Evolutionary conservation across 2,888 invertebrate genomes (phyloP).

Genomic region (Eueremaeus valkanovi): DNA sequence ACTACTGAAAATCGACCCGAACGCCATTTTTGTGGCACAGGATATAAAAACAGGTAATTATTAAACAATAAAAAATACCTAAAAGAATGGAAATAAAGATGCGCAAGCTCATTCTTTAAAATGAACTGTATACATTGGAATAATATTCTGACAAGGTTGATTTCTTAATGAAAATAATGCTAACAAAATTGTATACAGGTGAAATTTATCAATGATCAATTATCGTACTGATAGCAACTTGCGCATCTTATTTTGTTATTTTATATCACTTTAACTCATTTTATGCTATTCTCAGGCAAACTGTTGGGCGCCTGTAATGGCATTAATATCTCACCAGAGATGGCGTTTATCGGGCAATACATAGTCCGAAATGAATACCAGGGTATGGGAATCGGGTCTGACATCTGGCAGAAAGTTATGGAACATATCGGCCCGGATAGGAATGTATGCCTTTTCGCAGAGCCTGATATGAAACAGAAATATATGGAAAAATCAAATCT

Average conservation of each 20-base stretch:
- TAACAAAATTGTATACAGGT: too few relatives aligned
- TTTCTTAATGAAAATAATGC: too few relatives aligned
- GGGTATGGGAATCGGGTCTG: constrained; percentile 42
- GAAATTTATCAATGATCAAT: too few relatives aligned
- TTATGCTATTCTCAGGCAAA: constrained; percentile 18
- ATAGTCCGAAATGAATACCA: constrained; percentile 41
- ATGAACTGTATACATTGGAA: too few relatives aligned
- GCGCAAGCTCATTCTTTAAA: too few relatives aligned
- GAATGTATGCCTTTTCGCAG: constrained; percentile 42
- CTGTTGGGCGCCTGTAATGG: constrained; percentile 36
- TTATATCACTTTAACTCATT: background rate
- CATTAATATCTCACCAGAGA: constrained; percentile 25
- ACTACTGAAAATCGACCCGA: background rate
- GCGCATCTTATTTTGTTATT: too few relatives aligned
- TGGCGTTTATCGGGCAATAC: constrained; percentile 44
- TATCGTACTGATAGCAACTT: too few relatives aligned
- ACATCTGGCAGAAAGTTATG: constrained; percentile 42
- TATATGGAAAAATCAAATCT: constrained; percentile 44
- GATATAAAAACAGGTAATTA: background rate
- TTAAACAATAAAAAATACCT: too few relatives aligned
- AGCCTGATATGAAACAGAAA: constrained; percentile 34
- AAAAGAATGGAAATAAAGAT: too few relatives aligned
- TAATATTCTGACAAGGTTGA: too few relatives aligned
- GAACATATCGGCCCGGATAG: constrained; percentile 37
- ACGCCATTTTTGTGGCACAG: background rate